A percentile compares a stretch with the other conserved stretches of the same genome.
Conservation (phyloP, 2,113 vertebrate genomes). For the Solea senegalensis region DNA sequence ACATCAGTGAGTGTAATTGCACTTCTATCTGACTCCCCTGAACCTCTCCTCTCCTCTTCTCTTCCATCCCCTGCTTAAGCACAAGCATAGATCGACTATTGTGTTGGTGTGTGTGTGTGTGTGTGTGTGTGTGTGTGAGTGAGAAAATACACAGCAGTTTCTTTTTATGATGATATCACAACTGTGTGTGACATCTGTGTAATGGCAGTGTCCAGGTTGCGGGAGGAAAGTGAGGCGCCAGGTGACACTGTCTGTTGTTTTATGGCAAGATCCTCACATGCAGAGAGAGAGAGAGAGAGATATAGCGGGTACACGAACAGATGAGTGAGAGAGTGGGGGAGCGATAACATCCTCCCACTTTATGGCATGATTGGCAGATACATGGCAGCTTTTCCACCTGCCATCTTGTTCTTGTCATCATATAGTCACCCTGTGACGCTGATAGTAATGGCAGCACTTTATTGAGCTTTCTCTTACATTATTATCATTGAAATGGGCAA, state of each 20-base stretch:
- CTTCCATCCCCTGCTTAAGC: constrained; percentile 46
- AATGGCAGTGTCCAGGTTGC: constrained; percentile 68
- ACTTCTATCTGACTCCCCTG: constrained; percentile 58
- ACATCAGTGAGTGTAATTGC: constrained; percentile 72
- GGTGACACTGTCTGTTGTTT: constrained; percentile 61
- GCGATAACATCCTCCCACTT: constrained; percentile 50
- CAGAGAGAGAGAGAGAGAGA: background rate
- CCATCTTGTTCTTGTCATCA: constrained; percentile 42
- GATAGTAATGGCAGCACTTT: constrained; percentile 36
- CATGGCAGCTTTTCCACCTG: constrained; percentile 54
- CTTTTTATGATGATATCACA: constrained; percentile 76
- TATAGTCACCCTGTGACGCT: constrained; percentile 24
- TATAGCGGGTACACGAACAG: constrained; percentile 9
- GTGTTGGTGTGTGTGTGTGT: background rate
- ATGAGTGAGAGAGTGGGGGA: constrained; percentile 21
- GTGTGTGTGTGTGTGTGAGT: constrained; percentile 7
- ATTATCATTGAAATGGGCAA: constrained; percentile 30
- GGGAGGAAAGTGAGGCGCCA: constrained; percentile 19
- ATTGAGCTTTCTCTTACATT: constrained; percentile 17
- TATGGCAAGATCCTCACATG: constrained; percentile 46
- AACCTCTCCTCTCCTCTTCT: constrained; percentile 34
- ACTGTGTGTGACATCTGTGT: constrained; percentile 75
- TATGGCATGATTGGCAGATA: constrained; percentile 68
- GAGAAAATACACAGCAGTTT: constrained; percentile 38
- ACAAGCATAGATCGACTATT: constrained; percentile 3